Conservation (phyloP, 2,113 vertebrate species). For the Papio anubis region DNA sequence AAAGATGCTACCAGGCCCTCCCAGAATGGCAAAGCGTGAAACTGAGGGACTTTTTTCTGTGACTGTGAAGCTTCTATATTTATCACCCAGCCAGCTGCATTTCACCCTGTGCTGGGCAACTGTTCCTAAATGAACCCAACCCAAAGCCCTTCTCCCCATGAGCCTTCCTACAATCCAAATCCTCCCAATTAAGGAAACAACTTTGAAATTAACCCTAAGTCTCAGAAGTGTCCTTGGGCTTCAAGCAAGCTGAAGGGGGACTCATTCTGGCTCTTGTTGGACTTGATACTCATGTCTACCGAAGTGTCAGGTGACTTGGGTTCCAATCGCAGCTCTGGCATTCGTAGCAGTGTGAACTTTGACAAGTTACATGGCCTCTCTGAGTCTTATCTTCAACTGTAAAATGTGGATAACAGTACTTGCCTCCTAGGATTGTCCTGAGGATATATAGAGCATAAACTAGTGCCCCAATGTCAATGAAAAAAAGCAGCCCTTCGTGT, state of each 20-base stretch:
- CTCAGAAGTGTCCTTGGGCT: neutral
- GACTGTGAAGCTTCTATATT: neutral
- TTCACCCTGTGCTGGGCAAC: neutral
- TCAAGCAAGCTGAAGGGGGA: neutral
- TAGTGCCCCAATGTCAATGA: neutral
- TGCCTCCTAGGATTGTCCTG: neutral
- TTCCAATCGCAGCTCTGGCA: neutral
- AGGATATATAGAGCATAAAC: neutral
- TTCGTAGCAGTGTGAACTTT: neutral
- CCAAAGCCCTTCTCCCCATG: neutral
- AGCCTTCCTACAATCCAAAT: neutral
- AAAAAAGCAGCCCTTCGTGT: neutral
- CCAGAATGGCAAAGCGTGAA: neutral
- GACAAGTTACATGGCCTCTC: neutral
- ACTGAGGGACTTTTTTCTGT: neutral
- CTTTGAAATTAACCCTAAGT: constrained; percentile 10
- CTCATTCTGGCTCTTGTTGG: neutral
- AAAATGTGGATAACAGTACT: neutral
- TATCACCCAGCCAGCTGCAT: neutral
- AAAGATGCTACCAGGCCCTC: constrained; percentile 11
- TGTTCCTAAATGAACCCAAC: neutral
- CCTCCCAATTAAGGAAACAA: neutral
- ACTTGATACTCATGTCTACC: neutral
- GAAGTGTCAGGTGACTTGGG: neutral
- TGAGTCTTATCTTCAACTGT: neutral